phyloP scores from a whole-genome alignment of 2,888 invertebrate genomes.

The Lasioglossum pauxillum region DNA sequence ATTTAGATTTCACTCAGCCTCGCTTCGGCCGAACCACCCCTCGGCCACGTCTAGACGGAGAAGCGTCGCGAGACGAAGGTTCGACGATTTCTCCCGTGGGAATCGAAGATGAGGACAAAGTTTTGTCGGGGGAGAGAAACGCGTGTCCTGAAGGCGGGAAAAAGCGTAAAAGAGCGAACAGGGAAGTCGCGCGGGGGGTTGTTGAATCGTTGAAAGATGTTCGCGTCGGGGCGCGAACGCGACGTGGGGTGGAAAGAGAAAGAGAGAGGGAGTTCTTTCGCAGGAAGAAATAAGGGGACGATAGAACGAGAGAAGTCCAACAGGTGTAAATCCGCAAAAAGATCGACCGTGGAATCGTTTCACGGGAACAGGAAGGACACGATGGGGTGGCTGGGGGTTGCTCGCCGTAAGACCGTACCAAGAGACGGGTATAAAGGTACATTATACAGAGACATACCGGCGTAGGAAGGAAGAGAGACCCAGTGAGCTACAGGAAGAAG shows the following conservation, averaged over 20 bases:
- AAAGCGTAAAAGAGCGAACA: constrained; percentile 10
- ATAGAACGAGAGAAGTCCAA: constrained; percentile 79
- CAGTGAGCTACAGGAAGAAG: constrained; percentile 43
- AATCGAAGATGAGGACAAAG: constrained; percentile 15
- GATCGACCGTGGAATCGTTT: constrained; percentile 76
- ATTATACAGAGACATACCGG: constrained; percentile 57
- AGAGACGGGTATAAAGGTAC: constrained; percentile 58
- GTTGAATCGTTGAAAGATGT: constrained; percentile 26
- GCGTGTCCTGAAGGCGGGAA: constrained; percentile 17
- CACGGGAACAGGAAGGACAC: constrained; percentile 68
- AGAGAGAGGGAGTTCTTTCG: constrained; percentile 61
- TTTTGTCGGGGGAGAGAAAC: background rate
- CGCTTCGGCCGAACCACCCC: background rate
- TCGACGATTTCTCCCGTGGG: constrained; percentile 15
- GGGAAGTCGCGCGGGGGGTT: background rate
- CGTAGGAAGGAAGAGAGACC: constrained; percentile 51
- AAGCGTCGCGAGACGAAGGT: background rate
- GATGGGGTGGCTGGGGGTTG: constrained; percentile 54
- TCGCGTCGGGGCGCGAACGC: constrained; percentile 33
- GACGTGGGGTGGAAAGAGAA: constrained; percentile 29
- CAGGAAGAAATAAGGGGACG: constrained; percentile 72
- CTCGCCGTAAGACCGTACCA: constrained; percentile 51
- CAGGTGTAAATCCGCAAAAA: constrained; percentile 83
- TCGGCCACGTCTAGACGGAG: background rate
- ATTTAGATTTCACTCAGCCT: constrained; percentile 2